Base-by-base conservation (phyloP, 2,888 invertebrate species). In the Idaea straminata region DNA sequence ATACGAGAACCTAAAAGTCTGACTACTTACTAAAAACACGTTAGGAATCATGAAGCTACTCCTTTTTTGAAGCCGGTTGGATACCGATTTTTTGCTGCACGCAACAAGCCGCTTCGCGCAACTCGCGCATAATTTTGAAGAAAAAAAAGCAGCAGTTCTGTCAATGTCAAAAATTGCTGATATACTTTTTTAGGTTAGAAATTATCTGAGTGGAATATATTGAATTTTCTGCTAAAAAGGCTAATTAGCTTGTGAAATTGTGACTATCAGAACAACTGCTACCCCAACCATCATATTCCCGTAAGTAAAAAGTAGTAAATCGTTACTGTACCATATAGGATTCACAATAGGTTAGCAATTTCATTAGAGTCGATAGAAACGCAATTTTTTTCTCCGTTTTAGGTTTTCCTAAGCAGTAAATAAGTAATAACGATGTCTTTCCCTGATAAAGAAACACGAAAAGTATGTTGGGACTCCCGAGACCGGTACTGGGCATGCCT, bases 401-500 rank as follows among this genome's bases (percentile, higher is more conserved):
- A 91, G 91, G 91, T 85, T 69, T 81, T 77, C 78, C 73, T 73
- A 67, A 72, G 72, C 69, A 67, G 69, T 62, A 69, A 72, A 66
- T 69, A 72, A 66, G 71, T 70, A 72, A 72, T 76, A 85, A 80
- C 83, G 79, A 97, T 97, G 97, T 96, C 97, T 82, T 97, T 96
- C 88, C 96, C 96, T 68, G 95, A 94, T 78, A 98, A 96, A 94
- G 95, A 95, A 75, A 95, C 96, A 82, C 95, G 97, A 76, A 94
- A 95, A 81, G 93, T 94, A 80, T 99, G 99, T 89, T 98, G 98
- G 98, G 93, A 93, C 72, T 94, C 96, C 71, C 95, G 98, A 80
- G 98, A 99, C 90, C 93, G 94, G 64, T 98, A 96, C 86, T 99
- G 98, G 98, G 95, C 96, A 78, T 99, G 99, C 88, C 92, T 99